Percentiles rank a stretch among this genome's conserved stretches.
These are phyloP conservation scores for Meloidogyne chitwoodi DNA, from an alignment of 1,140 invertebrate species.

Conservation along the genomic window DNA sequence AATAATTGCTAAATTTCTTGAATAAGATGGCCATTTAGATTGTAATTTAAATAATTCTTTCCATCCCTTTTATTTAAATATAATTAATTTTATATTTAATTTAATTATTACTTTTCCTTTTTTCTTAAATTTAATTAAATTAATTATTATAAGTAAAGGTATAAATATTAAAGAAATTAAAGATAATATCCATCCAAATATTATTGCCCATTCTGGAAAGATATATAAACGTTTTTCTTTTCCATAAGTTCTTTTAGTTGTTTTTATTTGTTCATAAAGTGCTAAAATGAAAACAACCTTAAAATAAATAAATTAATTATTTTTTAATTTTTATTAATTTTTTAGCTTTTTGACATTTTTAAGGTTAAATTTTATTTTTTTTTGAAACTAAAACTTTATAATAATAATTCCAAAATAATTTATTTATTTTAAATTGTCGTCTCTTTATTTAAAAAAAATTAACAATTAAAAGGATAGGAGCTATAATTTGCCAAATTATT, in stretches of 20 bases:
- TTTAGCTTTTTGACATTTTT: no score
- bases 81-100: neutral
- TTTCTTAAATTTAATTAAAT: constrained; percentile 25
- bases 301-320: neutral
- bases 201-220: constrained; percentile 34
- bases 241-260: constrained; percentile 20
- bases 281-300: constrained; percentile 33
- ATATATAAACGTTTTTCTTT: constrained; percentile 32
- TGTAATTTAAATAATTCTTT: constrained; percentile 37
- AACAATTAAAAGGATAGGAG: constrained; percentile 22
- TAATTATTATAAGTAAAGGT: constrained; percentile 26
- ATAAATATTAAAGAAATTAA: constrained; percentile 27
- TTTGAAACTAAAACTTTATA: no score
- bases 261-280: constrained; percentile 6
- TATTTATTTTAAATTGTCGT: neutral
- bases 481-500: constrained; percentile 31
- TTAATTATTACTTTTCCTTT: constrained; percentile 26
- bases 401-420: no score
- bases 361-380: neutral
- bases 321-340: no score
- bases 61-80: constrained; percentile 3
- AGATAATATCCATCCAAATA: constrained; percentile 34
- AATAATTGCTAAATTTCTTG: constrained; percentile 17
- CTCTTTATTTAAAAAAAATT: neutral
- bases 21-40: constrained; percentile 32